Evolutionary conservation across 2,113 vertebrate genomes (phyloP).

Genomic region (Burhinus oedicnemus): DNA sequence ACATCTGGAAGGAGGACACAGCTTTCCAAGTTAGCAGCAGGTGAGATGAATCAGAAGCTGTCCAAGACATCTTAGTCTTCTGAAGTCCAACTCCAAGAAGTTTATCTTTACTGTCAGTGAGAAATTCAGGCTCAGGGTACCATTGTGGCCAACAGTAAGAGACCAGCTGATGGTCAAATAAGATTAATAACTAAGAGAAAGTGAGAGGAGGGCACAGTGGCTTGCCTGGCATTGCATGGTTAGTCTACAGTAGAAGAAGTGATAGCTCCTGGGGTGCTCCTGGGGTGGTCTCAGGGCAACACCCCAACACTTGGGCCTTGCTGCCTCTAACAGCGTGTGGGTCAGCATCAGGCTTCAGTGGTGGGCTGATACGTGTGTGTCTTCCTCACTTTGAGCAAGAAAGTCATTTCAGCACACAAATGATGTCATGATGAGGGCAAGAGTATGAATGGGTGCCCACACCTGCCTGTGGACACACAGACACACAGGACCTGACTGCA

Average conservation of each 20-base stretch:
- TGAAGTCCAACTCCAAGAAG: background rate
- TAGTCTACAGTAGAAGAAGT: background rate
- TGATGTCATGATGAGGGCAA: accelerated
- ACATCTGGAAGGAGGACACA: background rate
- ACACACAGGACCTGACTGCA: background rate
- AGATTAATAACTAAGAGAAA: background rate
- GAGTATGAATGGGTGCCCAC: background rate
- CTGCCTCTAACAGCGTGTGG: accelerated
- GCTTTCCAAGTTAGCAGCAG: background rate
- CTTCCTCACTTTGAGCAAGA: background rate
- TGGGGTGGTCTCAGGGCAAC: background rate
- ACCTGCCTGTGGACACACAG: background rate
- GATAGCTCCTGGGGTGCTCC: background rate
- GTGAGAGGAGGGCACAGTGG: background rate
- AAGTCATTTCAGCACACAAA: background rate
- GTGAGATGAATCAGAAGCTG: background rate
- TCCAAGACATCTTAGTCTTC: background rate
- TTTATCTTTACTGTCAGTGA: background rate
- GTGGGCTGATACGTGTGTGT: accelerated
- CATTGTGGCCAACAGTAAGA: background rate
- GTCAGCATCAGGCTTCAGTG: accelerated
- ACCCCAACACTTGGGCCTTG: background rate
- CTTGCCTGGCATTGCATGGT: background rate
- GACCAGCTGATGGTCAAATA: background rate
- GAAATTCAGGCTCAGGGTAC: background rate